Conservation (phyloP, 2,797 vertebrate genomes). For the Propithecus deckenii region DNA sequence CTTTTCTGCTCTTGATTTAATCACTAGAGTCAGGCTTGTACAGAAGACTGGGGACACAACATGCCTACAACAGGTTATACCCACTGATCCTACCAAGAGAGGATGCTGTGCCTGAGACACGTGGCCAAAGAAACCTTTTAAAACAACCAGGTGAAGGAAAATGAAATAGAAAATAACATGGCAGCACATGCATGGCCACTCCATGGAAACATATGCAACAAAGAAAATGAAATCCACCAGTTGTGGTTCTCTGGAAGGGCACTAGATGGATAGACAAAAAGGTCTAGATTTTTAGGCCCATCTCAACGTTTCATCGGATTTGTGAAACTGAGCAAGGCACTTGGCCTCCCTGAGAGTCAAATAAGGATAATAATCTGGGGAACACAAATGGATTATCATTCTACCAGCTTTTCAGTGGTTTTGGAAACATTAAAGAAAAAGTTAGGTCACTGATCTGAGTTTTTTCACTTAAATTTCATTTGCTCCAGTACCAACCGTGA, state of each 20-base stretch:
- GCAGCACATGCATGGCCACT: background rate
- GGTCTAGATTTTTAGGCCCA: background rate
- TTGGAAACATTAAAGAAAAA: background rate
- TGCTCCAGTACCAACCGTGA: background rate
- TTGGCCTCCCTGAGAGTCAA: background rate
- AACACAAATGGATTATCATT: background rate
- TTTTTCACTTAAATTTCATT: background rate
- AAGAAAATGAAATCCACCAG: background rate
- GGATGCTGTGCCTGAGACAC: background rate
- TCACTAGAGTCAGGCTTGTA: background rate
- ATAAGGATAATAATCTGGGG: background rate
- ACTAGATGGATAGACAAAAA: background rate
- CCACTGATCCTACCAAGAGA: background rate
- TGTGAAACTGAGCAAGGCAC: background rate
- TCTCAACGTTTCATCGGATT: background rate
- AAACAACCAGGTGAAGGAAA: background rate
- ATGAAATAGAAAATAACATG: background rate
- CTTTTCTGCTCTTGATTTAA: background rate
- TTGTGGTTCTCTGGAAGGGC: background rate
- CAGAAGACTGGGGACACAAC: background rate
- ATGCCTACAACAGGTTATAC: background rate
- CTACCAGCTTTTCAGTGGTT: background rate
- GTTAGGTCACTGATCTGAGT: background rate
- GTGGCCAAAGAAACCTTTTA: background rate
- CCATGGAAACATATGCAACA: rapidly evolving